A percentile compares a stretch with the other conserved stretches of the same genome.
These are phyloP conservation scores for Acrocephalus kingi DNA, from an alignment of 2,113 vertebrate species.

Conservation along the genomic window DNA sequence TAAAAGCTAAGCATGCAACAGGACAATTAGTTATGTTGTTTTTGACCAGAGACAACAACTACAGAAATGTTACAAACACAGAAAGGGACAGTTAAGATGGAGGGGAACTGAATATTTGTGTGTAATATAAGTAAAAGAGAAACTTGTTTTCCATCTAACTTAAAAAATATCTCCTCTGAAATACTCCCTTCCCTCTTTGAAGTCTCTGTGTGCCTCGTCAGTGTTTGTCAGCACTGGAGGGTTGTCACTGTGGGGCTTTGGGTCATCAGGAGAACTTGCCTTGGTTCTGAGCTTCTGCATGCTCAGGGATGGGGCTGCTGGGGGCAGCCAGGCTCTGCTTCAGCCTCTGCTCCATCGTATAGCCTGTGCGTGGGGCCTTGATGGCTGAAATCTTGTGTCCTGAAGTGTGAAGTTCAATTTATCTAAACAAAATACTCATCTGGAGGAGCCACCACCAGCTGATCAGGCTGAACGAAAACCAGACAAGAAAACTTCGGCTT, in stretches of 20 bases:
- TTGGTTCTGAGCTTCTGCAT: neutral
- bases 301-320: rapidly evolving
- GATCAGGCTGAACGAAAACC: neutral
- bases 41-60: neutral
- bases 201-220: neutral
- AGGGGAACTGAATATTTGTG: neutral
- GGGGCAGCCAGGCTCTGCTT: rapidly evolving
- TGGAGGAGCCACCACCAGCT: neutral
- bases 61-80: neutral
- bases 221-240: neutral
- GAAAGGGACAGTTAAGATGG: neutral
- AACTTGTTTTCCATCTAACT: neutral
- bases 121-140: neutral
- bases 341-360: neutral
- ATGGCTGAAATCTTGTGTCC: neutral
- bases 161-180: neutral
- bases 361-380: neutral
- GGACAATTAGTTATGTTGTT: neutral
- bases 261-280: neutral
- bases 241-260: neutral
- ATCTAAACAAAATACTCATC: neutral
- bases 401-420: neutral
- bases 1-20: neutral
- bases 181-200: neutral
- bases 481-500: neutral